These are phyloP conservation scores for Mus caroli DNA, from an alignment of 2,797 vertebrate genomes.

Conservation along the genomic window DNA sequence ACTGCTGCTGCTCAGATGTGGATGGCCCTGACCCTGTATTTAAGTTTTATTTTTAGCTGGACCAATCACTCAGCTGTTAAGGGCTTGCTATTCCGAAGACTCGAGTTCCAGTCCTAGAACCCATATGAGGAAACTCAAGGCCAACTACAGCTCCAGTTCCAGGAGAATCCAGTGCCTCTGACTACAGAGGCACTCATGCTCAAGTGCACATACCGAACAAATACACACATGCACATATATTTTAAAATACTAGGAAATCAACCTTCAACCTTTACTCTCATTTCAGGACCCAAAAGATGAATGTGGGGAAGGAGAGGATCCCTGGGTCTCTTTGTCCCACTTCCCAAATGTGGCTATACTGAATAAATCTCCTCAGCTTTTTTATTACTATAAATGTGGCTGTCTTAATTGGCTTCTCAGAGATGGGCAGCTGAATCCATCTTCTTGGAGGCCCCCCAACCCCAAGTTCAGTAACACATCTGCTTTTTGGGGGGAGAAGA, in stretches of 20 bases:
- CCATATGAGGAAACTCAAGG: neutral
- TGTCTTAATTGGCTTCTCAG: neutral
- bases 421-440: neutral
- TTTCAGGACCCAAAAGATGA: neutral
- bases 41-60: neutral
- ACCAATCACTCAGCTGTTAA: neutral
- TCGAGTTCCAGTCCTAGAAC: neutral
- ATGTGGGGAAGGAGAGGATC: too few relatives aligned
- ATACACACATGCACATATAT: neutral
- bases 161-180: neutral
- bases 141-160: neutral
- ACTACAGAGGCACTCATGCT: neutral
- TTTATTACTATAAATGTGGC: neutral
- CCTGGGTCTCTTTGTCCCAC: neutral
- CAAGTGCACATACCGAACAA: neutral
- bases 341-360: neutral
- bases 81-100: neutral
- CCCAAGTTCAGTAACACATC: neutral
- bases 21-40: neutral
- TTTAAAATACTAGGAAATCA: neutral
- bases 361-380: neutral
- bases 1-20: neutral
- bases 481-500: neutral
- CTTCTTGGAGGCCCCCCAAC: neutral
- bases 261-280: neutral